Evolutionary conservation across 2,113 vertebrate species (phyloP), one percentile per base, ranked within the genome.

Genomic region (Phalacrocorax brasilianus): DNA sequence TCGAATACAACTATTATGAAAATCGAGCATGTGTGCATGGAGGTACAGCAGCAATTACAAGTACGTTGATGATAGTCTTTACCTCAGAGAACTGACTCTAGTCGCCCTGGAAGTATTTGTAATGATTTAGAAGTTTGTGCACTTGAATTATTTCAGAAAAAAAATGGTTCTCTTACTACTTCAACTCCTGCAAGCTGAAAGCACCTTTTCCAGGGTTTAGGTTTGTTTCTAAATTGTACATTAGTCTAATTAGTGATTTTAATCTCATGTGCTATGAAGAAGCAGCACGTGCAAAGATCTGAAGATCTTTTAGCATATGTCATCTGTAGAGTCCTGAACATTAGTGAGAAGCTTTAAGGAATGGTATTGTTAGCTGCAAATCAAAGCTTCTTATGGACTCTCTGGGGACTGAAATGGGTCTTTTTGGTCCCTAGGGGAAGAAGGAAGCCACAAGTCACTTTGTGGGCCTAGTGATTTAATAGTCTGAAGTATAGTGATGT

Each of bases 391-490:
- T 97, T 97, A 96, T 9, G 32, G 97, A 95, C 98, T 98, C 98
- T 98, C 88, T 62, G 85, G 96, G 97, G 97, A 71, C 93, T 97
- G 96, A 97, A 97, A 96, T 89, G 88, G 95, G 97, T 90, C 97
- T 98, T 93, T 97, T 97, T 98, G 97, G 94, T 96, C 96, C 96
- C 96, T 85, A 24, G 95, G 97, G 97, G 98, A 98, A 93, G 98
- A 95, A 98, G 98, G 98, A 98, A 98, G 98, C 98, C 52, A 93
- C 98, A 97, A 97, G 97, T 98, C 97, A 97, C 97, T 98, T 97
- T 97, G 97, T 93, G 92, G 94, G 96, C 96, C 83, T 94, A 94
- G 97, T 76, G 28, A 89, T 97, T 97, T 97, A 97, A 96, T 96
- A 97, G 97, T 95, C 97, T 97, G 93, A 98, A 97, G 97, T 98